Base-by-base conservation (phyloP, 2,113 vertebrate species). In the Eulemur rufifrons region DNA sequence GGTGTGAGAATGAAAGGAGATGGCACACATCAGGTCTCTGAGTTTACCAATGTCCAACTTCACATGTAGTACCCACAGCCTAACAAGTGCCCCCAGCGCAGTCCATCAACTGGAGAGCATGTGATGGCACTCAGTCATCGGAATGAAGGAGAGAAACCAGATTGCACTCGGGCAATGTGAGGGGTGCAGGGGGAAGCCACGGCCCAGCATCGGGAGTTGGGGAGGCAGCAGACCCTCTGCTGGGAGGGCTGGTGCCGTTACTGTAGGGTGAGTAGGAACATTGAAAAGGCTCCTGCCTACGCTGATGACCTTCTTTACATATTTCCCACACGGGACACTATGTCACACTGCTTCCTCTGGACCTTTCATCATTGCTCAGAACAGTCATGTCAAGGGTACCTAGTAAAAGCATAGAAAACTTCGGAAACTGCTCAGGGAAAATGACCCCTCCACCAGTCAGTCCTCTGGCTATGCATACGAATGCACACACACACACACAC, bases 221-320 rank as follows among this genome's bases (percentile, higher is more conserved):
- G 5, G 18, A 6, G 27, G 29, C 2, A 6, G 37, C 42, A 45
- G 32, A 4, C 47, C 61, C 13, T 69, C 63, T 66, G 8, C 32
- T 56, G 27, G 23, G 4, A 69, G 9, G 27, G 20, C 27, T 34
- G 8, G 2, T 15, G 6, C 17, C 20, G 25, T 25, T 32, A 32
- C n/a, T 15, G 7, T 3, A 8, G 4, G 37, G 68, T 25, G 12
- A 42, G 54, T 0, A 39, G 74, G 34, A 34, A 74, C 29, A 1
- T 0, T 61, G 68, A 59, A 56, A 52, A 82, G 3, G 2, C 37
- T 76, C 37, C 80, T 47, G n/a, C 45, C 15, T 1, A 1, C 10
- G 10, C 8, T 3, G 2, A 15, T 3, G 2, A 20, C 1, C 66
- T 23, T 39, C 66, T 39, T 63, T 17, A 59, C 8, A 0, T 39